Evolutionary conservation across 1,140 invertebrate genomes (phyloP).

Genomic region (Steinernema khuongi): DNA sequence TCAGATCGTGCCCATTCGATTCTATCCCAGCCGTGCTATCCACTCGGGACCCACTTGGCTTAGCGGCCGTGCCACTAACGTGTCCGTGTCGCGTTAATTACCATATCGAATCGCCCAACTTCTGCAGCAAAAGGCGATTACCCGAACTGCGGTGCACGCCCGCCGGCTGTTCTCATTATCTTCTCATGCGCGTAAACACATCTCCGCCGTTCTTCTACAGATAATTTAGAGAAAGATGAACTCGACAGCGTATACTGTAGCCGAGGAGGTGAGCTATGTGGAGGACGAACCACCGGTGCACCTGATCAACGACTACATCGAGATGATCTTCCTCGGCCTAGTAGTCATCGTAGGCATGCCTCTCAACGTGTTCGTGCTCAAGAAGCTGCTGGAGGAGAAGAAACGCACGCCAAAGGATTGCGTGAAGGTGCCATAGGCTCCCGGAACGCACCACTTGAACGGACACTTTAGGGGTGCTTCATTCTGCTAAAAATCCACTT

Average conservation of each 20-base stretch:
- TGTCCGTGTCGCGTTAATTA: too few species aligned
- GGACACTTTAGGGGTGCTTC: slow-evolving; percentile 46
- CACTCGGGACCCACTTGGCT: too few species aligned
- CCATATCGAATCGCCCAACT: too few species aligned
- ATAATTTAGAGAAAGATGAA: too few species aligned
- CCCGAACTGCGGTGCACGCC: too few species aligned
- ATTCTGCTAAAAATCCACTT: slow-evolving; percentile 54
- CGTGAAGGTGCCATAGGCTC: slow-evolving; percentile 38
- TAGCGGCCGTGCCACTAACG: too few species aligned
- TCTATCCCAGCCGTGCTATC: too few species aligned
- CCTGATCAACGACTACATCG: slow-evolving; percentile 52
- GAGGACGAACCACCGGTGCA: slow-evolving; percentile 37
- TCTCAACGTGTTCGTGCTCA: slow-evolving; percentile 45
- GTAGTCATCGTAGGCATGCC: slow-evolving; percentile 48
- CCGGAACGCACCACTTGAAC: background rate
- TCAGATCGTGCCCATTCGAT: too few species aligned
- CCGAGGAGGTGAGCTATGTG: background rate
- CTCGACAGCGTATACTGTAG: background rate
- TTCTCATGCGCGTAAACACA: too few species aligned
- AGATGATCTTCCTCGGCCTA: slow-evolving; percentile 48
- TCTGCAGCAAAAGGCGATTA: too few species aligned
- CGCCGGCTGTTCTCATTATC: too few species aligned
- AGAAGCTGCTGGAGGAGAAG: slow-evolving; percentile 34
- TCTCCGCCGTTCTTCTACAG: too few species aligned
- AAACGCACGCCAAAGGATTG: slow-evolving; percentile 29